Evolutionary conservation across 2,113 vertebrate species (phyloP).

Genomic region (pig (Sus scrofa)): T2T-Sscrofa CM000826.6:111936501-111937000

Average conservation of each 20-base stretch:
- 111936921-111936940: not conserved
- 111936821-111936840: too few species aligned
- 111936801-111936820: too few species aligned
- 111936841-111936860: too few species aligned
- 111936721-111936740: not conserved
- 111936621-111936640: not conserved
- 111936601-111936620: not conserved
- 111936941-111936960: not conserved
- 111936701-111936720: not conserved
- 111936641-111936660: not conserved
- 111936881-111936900: not conserved
- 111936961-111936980: constrained; percentile 54
- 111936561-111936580: not conserved
- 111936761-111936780: too few species aligned
- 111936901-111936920: not conserved
- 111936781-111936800: too few species aligned
- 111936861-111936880: not conserved
- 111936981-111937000: not conserved
- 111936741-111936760: too few species aligned
- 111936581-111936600: not conserved
- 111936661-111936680: not conserved
- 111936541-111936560: constrained; percentile 37
- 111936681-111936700: not conserved
- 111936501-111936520: not conserved
- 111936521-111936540: not conserved